Conservation (phyloP, 1,140 invertebrate species). For the Papilio aristodemus region DNA sequence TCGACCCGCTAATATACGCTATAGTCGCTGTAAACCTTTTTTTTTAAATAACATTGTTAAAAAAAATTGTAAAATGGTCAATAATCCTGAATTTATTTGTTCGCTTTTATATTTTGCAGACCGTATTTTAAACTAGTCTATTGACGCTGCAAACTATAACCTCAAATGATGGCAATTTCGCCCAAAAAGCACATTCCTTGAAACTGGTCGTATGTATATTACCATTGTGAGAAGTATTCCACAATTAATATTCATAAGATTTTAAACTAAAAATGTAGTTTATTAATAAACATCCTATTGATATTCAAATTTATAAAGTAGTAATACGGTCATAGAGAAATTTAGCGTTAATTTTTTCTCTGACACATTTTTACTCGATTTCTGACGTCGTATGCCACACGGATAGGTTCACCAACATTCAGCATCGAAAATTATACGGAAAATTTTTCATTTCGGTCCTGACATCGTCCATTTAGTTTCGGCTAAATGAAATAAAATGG, state of each 20-base stretch:
- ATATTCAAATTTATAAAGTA: slow-evolving; percentile 15
- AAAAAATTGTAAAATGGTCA: no score
- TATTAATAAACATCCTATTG: not conserved
- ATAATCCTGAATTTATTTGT: no score
- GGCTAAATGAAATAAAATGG: not conserved
- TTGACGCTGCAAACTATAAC: not conserved
- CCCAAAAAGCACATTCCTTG: slow-evolving; percentile 2
- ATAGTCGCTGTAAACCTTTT: no score
- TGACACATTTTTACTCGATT: not conserved
- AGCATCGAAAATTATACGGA: slow-evolving; percentile 2
- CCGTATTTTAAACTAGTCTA: not conserved
- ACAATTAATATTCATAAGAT: slow-evolving; percentile 17
- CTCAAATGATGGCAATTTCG: not conserved
- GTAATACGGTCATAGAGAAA: slow-evolving; percentile 6
- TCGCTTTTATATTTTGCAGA: not conserved
- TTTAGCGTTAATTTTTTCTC: not conserved
- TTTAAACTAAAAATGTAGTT: not conserved
- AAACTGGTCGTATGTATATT: slow-evolving; percentile 1
- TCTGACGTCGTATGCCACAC: not conserved
- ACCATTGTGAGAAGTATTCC: slow-evolving; percentile 9
- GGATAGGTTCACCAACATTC: slow-evolving; percentile 9
- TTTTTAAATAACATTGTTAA: no score
- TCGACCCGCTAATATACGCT: no score
- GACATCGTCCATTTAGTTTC: no score
- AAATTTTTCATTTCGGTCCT: no score